A percentile compares a stretch with the other conserved stretches of the same genome.
Evolutionary conservation across 2,113 vertebrate genomes (phyloP).

Genomic region (Coturnix japonica): DNA sequence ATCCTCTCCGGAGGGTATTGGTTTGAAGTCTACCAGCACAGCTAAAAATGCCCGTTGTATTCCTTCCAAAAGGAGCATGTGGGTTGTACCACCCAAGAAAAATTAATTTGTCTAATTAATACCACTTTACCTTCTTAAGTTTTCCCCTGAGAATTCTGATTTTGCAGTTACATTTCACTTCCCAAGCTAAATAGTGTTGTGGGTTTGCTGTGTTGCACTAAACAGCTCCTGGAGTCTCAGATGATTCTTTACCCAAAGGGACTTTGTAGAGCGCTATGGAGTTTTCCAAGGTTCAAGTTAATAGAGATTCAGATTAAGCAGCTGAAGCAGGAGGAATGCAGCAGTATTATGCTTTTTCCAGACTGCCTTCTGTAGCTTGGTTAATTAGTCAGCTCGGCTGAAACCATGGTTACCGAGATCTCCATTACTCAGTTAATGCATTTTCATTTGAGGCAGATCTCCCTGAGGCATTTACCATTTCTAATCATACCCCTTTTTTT

Average conservation of each 20-base stretch:
- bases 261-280: not conserved
- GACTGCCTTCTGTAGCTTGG: not conserved
- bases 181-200: not conserved
- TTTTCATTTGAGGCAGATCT: not conserved
- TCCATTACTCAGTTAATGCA: not conserved
- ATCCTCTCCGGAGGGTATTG: not conserved
- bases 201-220: not conserved
- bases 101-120: not conserved
- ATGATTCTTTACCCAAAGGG: not conserved
- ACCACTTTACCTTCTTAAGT: not conserved
- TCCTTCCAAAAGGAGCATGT: not conserved
- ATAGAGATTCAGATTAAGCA: not conserved
- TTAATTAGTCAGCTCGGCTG: not conserved
- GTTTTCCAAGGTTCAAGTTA: not conserved
- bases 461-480: not conserved
- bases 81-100: not conserved
- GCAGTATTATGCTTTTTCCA: not conserved
- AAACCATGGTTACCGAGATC: not conserved
- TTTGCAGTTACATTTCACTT: not conserved
- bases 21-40: not conserved
- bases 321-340: not conserved
- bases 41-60: not conserved
- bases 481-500: not conserved
- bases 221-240: not conserved
- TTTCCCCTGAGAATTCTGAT: not conserved